Conservation (phyloP, 2,888 invertebrate genomes). For the Buathra laborator region DNA sequence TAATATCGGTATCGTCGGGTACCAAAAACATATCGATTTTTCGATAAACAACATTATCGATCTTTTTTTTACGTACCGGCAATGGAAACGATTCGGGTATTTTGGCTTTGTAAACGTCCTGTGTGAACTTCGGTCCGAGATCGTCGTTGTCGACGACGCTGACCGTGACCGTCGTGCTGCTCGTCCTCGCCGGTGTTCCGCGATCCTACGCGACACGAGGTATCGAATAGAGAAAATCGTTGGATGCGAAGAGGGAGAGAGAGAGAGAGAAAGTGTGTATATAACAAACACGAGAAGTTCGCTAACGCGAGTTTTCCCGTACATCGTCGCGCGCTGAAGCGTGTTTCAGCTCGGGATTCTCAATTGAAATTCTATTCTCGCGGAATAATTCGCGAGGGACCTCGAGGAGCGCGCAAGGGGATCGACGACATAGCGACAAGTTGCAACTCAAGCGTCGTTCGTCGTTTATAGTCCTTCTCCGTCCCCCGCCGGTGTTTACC, state of each 20-base stretch:
- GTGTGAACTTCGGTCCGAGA: conserved; percentile 92
- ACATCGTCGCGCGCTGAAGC: background rate
- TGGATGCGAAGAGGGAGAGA: no score
- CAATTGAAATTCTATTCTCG: conserved; percentile 66
- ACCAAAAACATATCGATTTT: no score
- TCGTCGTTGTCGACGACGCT: conserved; percentile 93
- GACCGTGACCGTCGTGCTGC: conserved; percentile 91
- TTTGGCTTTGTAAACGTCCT: conserved; percentile 92
- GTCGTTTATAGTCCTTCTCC: conserved; percentile 59
- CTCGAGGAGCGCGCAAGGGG: background rate
- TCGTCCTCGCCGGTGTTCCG: conserved; percentile 91
- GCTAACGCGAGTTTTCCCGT: background rate
- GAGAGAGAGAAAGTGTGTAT: background rate
- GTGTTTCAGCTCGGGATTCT: background rate
- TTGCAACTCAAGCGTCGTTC: conserved; percentile 56
- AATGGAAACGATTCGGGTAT: conserved; percentile 94
- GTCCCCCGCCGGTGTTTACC: background rate
- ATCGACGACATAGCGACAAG: conserved; percentile 40
- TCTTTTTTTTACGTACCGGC: conserved; percentile 87
- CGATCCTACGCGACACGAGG: conserved; percentile 88
- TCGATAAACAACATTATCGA: conserved; percentile 3
- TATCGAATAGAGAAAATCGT: background rate
- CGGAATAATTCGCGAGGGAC: conserved; percentile 53
- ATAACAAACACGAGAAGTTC: background rate
- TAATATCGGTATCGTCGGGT: no score